These are phyloP conservation scores for Nothocercus nigrocapillus DNA, from an alignment of 2,113 vertebrate genomes.

Conservation along the genomic window DNA sequence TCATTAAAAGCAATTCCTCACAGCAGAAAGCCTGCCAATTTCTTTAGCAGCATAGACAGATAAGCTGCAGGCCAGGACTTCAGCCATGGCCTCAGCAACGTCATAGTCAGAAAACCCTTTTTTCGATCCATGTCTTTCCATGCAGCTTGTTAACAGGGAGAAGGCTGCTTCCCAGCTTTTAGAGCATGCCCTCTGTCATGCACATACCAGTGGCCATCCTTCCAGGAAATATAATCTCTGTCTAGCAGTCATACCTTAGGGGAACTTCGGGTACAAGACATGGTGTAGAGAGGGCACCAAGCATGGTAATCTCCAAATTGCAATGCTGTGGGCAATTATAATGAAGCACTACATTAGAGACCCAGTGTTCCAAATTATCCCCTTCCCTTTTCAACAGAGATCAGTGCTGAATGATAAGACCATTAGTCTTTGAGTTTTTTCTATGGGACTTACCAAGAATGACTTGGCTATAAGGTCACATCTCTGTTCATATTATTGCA, in stretches of 20 bases:
- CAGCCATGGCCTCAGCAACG: neutral
- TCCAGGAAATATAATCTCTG: neutral
- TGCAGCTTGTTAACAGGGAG: neutral
- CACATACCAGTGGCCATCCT: neutral
- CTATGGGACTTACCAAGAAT: neutral
- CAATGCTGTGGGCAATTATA: neutral
- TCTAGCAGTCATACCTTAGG: neutral
- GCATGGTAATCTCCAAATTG: neutral
- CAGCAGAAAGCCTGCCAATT: neutral
- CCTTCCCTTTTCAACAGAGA: neutral
- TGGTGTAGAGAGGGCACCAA: accelerated
- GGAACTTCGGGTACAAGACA: neutral
- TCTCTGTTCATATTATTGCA: neutral
- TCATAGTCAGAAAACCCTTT: neutral
- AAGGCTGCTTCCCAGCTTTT: neutral
- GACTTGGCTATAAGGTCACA: neutral
- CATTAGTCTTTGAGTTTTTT: neutral
- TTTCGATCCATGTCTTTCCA: neutral
- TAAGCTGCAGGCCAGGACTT: neutral
- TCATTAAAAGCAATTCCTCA: neutral
- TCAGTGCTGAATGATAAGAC: neutral
- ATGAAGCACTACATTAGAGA: neutral
- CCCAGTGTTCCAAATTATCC: neutral
- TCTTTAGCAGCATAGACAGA: neutral
- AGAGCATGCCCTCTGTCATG: neutral